Evolutionary conservation across 2,113 vertebrate species (phyloP), one percentile per base, ranked within the genome.

Genomic region (Galeopterus variegatus): DNA sequence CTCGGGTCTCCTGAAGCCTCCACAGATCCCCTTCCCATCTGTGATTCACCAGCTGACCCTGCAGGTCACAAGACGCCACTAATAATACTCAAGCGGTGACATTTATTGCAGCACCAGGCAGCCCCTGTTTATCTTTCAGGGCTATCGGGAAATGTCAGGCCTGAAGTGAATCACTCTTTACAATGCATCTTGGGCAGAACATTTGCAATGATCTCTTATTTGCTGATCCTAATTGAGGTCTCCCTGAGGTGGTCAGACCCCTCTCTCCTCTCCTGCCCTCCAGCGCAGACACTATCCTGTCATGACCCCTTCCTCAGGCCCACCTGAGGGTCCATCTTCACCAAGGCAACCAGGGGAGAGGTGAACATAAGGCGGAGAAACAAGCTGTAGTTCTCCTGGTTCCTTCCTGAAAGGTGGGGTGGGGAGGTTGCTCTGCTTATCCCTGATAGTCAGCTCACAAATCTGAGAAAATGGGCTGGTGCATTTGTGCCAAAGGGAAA

Each of bases 121-220:
- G 41, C 18, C 69, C 60, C 75, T 36, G 80, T 75, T 95, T 69
- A 56, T 90, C 87, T 85, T n/a, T 67, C 26, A 4, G 81, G 87
- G 64, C 81, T 75, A 23, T 56, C 8, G 5, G 87, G 90, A 95
- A 97, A 97, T 52, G 60, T 92, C 94, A 88, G 96, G 54, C 76
- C 19, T 28, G 11, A n/a, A 85, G 54, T 36, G 31, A 93, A 52
- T 94, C 77, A 48, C 65, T 81, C 87, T 77, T 67, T 19, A 65
- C 13, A 5, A 9, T 14, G 48, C 52, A 26, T 54, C 81, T 93
- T 48, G 8, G 56, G 56, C 48, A 76, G 80, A 91, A 65, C 23
- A 45, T 79, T 33, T 80, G 75, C 50, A 56, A 14, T 9, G 19
- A 52, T 80, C 69, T 93, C 79, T 52, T 65, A 64, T 70, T 85